Base-by-base conservation (phyloP, 2,888 invertebrate species). In the Parelbella ahira region DNA sequence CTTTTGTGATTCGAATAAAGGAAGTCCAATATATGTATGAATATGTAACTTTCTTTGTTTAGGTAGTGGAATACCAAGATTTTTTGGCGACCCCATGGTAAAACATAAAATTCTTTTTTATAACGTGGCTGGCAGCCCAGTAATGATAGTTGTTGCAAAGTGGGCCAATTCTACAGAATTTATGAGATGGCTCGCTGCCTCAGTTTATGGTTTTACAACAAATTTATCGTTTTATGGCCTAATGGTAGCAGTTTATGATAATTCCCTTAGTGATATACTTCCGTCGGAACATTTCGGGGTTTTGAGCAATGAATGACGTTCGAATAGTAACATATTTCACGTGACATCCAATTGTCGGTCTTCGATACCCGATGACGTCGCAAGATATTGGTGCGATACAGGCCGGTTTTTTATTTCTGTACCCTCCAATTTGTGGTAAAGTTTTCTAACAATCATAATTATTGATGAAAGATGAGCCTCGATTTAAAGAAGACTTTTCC, bases 121-220 rank as follows among this genome's bases (percentile, higher is more conserved):
- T 38, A 49, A 44, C 50, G 46, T 24, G 13, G 45, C 48, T 47
- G 45, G 49, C 54, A 54, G 56, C 52, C 51, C 47, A 49, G 56
- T 67, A 62, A 65, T 65, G 60, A 68, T 71, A 72, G 71, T 72
- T 56, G 56, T 56, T 67, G 63, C 71, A 64, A 78, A 84, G 71
- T 75, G 73, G 70, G 67, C 70, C 80, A 78, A 81, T 81, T 77
- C 70, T 54, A 54, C 45, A 54, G 57, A 74, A 81, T 84, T 83
- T 83, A 84, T 76, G 75, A 55, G 56, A 72, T 62, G 68, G 68
- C 65, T 69, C 59, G 70, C 65, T 72, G 77, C 78, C 70, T 68
- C 69, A 62, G 65, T 79, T 83, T 83, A 84, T 82, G 80, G 80
- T 76, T 84, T 84, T 84, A 86, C 77, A 79, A 68, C 80, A 74